A percentile compares a stretch with the other conserved stretches of the same genome.
These are phyloP conservation scores for Schizotus pectinicornis DNA, from an alignment of 2,888 invertebrate species.

Conservation along the genomic window DNA sequence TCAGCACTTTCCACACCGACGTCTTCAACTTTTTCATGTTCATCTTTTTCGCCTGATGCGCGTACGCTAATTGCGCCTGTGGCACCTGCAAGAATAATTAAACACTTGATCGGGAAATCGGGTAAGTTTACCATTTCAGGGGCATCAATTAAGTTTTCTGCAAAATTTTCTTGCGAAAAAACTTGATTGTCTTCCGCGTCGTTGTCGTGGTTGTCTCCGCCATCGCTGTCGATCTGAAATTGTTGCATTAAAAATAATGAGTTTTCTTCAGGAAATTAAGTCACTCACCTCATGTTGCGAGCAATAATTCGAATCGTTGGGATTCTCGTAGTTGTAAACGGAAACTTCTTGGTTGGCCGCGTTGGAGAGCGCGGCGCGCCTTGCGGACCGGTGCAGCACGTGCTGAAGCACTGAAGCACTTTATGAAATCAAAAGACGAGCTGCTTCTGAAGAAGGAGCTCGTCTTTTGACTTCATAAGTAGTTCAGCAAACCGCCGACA, in stretches of 20 bases:
- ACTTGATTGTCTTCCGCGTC: conserved; percentile 55
- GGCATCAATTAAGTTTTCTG: conserved; percentile 68
- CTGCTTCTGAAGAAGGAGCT: too few species aligned
- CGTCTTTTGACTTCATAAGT: too few species aligned
- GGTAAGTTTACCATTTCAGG: conserved; percentile 60
- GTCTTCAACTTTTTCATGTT: conserved; percentile 84
- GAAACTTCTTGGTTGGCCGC: conserved; percentile 51
- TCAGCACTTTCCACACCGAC: conserved; percentile 71
- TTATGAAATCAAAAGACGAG: too few species aligned
- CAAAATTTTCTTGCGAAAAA: conserved; percentile 47
- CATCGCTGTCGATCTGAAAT: conserved; percentile 13
- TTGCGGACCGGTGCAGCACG: not conserved
- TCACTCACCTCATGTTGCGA: conserved; percentile 33
- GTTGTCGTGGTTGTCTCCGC: conserved; percentile 42
- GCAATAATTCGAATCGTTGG: conserved; percentile 63
- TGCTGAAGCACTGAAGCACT: too few species aligned
- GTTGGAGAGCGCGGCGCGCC: not conserved
- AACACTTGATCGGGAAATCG: too few species aligned
- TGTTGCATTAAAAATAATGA: not conserved
- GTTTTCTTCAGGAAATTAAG: not conserved
- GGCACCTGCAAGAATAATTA: conserved; percentile 56
- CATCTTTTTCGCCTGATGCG: conserved; percentile 82
- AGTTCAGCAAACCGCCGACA: too few species aligned
- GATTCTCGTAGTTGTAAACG: conserved; percentile 64
- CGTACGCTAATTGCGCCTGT: conserved; percentile 78